Evolutionary conservation across 2,113 vertebrate genomes (phyloP).

Genomic region (Channa argus): DNA sequence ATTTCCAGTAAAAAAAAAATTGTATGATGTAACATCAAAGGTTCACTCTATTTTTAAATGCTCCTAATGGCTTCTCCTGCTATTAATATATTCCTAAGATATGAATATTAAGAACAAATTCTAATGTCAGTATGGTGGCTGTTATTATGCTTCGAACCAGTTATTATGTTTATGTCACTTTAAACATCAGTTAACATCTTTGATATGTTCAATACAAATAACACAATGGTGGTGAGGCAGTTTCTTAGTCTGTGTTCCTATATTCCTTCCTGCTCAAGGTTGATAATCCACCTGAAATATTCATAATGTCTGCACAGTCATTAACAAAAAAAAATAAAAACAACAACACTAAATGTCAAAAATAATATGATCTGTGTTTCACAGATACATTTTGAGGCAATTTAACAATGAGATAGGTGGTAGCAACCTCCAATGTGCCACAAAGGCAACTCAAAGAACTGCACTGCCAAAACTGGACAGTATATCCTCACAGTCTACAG

Average conservation of each 20-base stretch:
- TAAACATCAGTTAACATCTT: constrained; percentile 8
- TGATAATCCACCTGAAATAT: constrained; percentile 67
- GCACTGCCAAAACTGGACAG: not conserved
- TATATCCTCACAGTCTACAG: constrained; percentile 19
- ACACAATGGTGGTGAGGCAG: constrained; percentile 18
- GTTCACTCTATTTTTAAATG: too few relatives aligned
- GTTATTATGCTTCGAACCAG: not conserved
- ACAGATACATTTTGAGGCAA: not conserved
- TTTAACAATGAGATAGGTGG: not conserved
- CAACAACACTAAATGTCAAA: not conserved
- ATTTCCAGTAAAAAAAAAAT: not conserved
- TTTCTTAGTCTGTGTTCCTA: constrained; percentile 58
- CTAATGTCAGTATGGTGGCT: constrained; percentile 3
- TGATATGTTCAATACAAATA: constrained; percentile 7
- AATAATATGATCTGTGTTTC: not conserved
- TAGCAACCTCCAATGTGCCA: not conserved
- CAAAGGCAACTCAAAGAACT: not conserved
- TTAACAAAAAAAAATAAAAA: constrained; percentile 18
- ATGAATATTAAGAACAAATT: not conserved
- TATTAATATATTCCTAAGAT: too few relatives aligned
- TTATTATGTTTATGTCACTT: not conserved
- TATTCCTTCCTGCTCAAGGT: constrained; percentile 37
- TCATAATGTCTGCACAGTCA: constrained; percentile 43
- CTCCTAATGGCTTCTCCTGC: too few relatives aligned
- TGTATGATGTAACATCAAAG: not conserved